A percentile compares a stretch with the other conserved stretches of the same genome.
Evolutionary conservation across 2,888 invertebrate species (phyloP).

Genomic region (Pasiphila rectangulata): DNA sequence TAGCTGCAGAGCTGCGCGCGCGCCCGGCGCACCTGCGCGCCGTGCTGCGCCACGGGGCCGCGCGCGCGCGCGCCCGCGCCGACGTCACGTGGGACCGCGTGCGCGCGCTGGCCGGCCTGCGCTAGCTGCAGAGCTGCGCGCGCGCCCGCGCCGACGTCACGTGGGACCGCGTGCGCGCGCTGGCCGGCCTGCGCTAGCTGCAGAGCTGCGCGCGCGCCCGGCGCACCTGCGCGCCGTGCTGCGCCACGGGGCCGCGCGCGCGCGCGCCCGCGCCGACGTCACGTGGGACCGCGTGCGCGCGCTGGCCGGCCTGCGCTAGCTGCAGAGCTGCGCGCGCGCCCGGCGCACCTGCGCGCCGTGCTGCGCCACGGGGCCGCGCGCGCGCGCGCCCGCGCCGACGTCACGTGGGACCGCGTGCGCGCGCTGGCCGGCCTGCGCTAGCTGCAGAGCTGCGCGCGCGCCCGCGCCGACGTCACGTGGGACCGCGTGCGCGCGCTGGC

Average conservation of each 20-base stretch:
- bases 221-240: conserved; percentile 80
- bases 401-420: conserved; percentile 69
- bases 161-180: conserved; percentile 82
- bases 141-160: conserved; percentile 81
- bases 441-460: conserved; percentile 84
- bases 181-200: conserved; percentile 61
- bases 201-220: conserved; percentile 78
- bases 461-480: conserved; percentile 83
- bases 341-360: conserved; percentile 83
- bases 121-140: conserved; percentile 83
- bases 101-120: conserved; percentile 77
- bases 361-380: conserved; percentile 80
- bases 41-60: conserved; percentile 80
- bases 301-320: conserved; percentile 83
- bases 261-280: conserved; percentile 80
- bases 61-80: conserved; percentile 74
- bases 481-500: conserved; percentile 76
- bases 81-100: conserved; percentile 73
- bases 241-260: conserved; percentile 81
- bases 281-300: conserved; percentile 84
- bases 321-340: conserved; percentile 81
- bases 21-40: conserved; percentile 84
- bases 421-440: conserved; percentile 70
- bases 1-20: too few species aligned
- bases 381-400: conserved; percentile 78